These are phyloP conservation scores for Acrobasis suavella DNA, from an alignment of 2,888 invertebrate species.

Conservation along the genomic window DNA sequence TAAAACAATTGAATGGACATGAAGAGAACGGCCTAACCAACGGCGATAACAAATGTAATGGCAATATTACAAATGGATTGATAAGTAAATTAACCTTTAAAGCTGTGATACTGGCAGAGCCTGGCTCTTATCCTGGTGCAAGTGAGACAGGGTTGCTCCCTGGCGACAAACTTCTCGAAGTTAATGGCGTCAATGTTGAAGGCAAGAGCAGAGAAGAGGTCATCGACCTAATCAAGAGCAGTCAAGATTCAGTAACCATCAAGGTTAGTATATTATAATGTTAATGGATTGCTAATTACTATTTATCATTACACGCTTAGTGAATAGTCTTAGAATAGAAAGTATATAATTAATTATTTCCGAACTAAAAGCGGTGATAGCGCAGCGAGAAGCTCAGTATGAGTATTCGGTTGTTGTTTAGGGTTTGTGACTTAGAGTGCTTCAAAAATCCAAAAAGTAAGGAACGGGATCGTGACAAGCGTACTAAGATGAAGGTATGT, in stretches of 20 bases:
- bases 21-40: constrained; percentile 60
- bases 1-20: constrained; percentile 58
- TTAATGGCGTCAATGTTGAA: constrained; percentile 93
- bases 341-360: constrained; percentile 17
- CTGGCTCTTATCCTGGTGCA: constrained; percentile 89
- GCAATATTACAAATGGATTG: constrained; percentile 49
- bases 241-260: constrained; percentile 90
- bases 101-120: constrained; percentile 95
- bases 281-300: constrained; percentile 20
- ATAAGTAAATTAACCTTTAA: constrained; percentile 81
- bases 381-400: constrained; percentile 8
- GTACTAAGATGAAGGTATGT: constrained; percentile 11
- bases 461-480: not conserved
- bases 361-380: constrained; percentile 8
- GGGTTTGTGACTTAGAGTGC: constrained; percentile 17
- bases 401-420: constrained; percentile 11
- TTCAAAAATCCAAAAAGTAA: constrained; percentile 10
- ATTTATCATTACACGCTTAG: constrained; percentile 13
- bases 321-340: constrained; percentile 9
- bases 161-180: constrained; percentile 96
- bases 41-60: constrained; percentile 67
- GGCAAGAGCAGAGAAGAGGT: constrained; percentile 94
- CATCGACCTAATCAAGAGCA: constrained; percentile 95
- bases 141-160: constrained; percentile 94
- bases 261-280: constrained; percentile 84